Evolutionary conservation across 2,888 invertebrate species (phyloP), one percentile per base, ranked within the genome.

Genomic region (Neelides folsomi): DNA sequence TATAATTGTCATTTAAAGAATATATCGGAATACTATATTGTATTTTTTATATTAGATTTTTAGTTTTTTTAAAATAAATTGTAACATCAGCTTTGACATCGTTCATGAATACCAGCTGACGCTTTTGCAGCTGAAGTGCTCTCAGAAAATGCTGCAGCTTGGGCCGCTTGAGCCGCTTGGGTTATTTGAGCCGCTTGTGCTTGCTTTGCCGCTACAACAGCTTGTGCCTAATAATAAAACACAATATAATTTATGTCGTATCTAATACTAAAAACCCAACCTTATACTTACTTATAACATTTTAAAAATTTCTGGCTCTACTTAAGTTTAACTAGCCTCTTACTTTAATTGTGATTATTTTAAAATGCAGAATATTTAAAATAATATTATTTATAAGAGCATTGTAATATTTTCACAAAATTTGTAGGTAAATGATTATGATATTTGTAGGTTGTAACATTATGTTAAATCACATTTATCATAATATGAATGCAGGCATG

Each of bases 121-220:
- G 45, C 52, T 41, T 55, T 48, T 13, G 55, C 55, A 10, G 52
- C 49, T 37, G 49, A 40, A 10, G 38, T 36, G 10, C 49, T 46
- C 43, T 56, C 56, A 37, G 53, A 50, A 13, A 47, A 51, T 7
- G 56, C 56, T 10, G 56, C 56, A 13, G 53, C 51, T 36, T 54
- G 53, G 2, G 56, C 56, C 15, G 56, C 56, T 20, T 51, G 38
- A 20, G 51, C 49, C 13, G 55, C 55, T 46, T 55, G 55, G 38
- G 46, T 49, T 19, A 55, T 49, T 47, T 56, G 45, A 20, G 38
- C 37, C 15, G 39, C 52, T 44, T 55, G 55, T 19, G 49, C 49
- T 39, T 47, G 43, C 35, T 54, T 44, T 18, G 54, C 45, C 1
- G 38, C 46, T 12, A 45, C 39, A 9, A 47, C 54, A 10, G 52